Base-by-base conservation (phyloP, 2,888 invertebrate genomes). In the Steinernema hermaphroditum region DNA sequence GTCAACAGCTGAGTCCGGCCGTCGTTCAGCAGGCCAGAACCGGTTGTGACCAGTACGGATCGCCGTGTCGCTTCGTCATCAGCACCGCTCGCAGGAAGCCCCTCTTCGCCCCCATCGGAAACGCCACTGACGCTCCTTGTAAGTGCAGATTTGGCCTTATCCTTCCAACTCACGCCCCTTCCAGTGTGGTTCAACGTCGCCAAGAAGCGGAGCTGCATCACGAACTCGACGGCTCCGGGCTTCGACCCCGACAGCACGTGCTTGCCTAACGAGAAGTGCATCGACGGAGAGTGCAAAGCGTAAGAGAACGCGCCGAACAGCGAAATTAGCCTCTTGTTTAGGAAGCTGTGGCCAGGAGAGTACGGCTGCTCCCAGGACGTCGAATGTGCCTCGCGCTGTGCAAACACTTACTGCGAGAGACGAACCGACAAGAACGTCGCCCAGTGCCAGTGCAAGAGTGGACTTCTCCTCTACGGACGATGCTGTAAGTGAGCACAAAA, bases 301-400 rank as follows among this genome's bases (percentile, higher is more conserved):
- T 84, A 57, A 72, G 80, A 54, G 14, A 14, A 4, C 24, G 8
- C 24, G 32, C 16, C 41, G 1, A 9, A 27, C 27, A 8, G 4
- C 37, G 1, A 4, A 37, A 4, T 37, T 12, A 37, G 4, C 37
- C 2, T 19, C 4, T 24, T 19, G 2, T 79, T 68, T 46, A 85
- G 83, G 76, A 83, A 82, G 44, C 73, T 84, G 0, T 85, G 84
- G 84, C 85, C 85, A 0, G 85, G 85, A 32, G 85, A 85, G 72
- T 85, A 84, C 70, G 85, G 85, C 14, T 85, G 85, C 69, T 72
- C 76, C 44, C 74, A 78, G 8, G 83, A 85, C 71, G 69, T 69
- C 2, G 84, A 85, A 73, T 85, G 85, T 73, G 71, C 77, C 14
- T 73, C 83, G 0, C 78, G 85, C 22, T 85, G 85, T 69, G 77